phyloP scores from a whole-genome alignment of 2,113 vertebrate genomes.

The Gallinago paraguaiae region DNA sequence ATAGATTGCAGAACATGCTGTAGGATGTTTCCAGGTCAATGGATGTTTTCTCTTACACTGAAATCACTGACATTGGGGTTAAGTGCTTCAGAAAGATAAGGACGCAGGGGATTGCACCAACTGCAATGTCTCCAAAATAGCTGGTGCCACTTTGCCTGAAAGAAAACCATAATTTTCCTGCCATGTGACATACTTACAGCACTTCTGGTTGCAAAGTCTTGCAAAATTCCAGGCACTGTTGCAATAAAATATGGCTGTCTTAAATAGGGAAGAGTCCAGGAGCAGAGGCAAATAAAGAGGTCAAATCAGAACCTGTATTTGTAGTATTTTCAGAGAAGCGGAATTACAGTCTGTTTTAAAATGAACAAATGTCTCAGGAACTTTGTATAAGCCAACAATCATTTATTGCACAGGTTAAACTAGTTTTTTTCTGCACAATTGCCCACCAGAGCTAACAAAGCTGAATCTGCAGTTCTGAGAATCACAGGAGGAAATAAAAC shows the following conservation, averaged over 20 bases:
- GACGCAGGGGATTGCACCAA: background rate
- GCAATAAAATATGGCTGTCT: background rate
- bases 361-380: background rate
- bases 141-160: background rate
- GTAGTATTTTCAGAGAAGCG: background rate
- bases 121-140: background rate
- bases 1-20: background rate
- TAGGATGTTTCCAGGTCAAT: background rate
- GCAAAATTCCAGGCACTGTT: background rate
- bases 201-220: background rate
- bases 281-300: constrained; percentile 2
- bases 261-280: background rate
- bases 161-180: background rate
- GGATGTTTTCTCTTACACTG: background rate
- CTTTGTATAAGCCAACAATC: constrained; percentile 4
- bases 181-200: background rate
- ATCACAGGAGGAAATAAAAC: constrained; percentile 27
- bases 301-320: background rate
- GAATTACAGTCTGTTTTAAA: constrained; percentile 32
- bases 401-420: constrained; percentile 35
- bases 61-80: background rate
- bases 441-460: constrained; percentile 30
- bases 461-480: constrained; percentile 44
- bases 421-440: constrained; percentile 1
- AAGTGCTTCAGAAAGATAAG: background rate